These are phyloP conservation scores for Coenobita brevimanus DNA, from an alignment of 1,140 invertebrate species.

Conservation along the genomic window DNA sequence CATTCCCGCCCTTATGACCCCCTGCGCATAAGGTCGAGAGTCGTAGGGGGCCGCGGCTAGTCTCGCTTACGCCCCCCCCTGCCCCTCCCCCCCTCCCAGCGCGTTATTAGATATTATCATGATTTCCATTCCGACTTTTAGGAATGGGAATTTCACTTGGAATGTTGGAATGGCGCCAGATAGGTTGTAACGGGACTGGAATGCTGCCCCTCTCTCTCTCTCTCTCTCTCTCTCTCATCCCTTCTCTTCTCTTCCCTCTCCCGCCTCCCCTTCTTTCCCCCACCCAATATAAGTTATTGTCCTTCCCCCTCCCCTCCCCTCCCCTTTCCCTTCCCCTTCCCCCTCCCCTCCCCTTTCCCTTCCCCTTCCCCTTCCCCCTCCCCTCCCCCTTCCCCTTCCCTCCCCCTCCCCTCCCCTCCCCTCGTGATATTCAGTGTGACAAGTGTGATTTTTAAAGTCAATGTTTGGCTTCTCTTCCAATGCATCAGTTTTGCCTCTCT, in stretches of 20 bases:
- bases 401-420: neutral
- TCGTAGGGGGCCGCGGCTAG: neutral
- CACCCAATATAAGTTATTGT: neutral
- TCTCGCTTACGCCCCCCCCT: slow-evolving; percentile 24
- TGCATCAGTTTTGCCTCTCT: slow-evolving; percentile 2
- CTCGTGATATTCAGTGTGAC: neutral
- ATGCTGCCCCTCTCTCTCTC: too few species aligned
- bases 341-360: too few species aligned
- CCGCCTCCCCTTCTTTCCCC: neutral
- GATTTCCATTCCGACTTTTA: slow-evolving; percentile 68
- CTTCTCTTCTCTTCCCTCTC: neutral
- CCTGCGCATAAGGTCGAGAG: slow-evolving; percentile 13
- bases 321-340: neutral
- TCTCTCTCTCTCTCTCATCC: neutral
- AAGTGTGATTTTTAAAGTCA: neutral
- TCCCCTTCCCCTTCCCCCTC: neutral
- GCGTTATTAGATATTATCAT: slow-evolving; percentile 69
- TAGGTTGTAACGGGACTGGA: slow-evolving; percentile 60
- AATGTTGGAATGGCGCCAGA: slow-evolving; percentile 67
- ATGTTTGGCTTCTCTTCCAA: neutral
- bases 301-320: neutral
- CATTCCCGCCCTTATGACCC: slow-evolving; percentile 4
- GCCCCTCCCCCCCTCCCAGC: slow-evolving; percentile 39
- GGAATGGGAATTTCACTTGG: slow-evolving; percentile 68
- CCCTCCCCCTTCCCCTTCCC: neutral